Conservation (phyloP, 2,888 invertebrate genomes). For the Synanthedon andrenaeformis region DNA sequence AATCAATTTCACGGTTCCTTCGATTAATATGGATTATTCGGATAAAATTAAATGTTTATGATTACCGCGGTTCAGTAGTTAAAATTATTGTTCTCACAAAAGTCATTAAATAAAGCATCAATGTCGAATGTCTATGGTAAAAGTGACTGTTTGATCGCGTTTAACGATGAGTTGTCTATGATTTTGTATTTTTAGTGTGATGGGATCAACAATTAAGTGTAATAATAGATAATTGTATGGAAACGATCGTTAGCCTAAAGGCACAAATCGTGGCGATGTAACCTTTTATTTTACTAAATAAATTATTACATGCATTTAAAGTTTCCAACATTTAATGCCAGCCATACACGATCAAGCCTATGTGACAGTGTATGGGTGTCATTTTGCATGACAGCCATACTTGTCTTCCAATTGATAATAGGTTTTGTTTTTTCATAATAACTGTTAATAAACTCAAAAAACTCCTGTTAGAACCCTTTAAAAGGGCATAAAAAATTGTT, state of each 20-base stretch:
- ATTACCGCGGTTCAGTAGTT: conserved; percentile 2
- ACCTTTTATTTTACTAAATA: no score
- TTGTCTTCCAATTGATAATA: no score
- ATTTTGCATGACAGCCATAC: no score
- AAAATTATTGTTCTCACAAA: conserved; percentile 22
- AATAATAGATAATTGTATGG: conserved; percentile 41
- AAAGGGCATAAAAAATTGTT: no score
- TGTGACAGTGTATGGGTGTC: no score
- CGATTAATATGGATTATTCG: not conserved
- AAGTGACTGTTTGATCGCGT: conserved; percentile 31
- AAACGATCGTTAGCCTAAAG: conserved; percentile 13
- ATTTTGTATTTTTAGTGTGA: conserved; percentile 44
- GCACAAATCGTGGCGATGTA: not conserved
- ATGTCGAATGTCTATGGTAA: conserved; percentile 28
- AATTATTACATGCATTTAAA: no score
- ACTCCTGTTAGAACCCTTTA: no score
- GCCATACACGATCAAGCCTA: no score
- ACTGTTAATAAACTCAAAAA: no score
- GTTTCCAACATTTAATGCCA: no score
- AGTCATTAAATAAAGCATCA: conserved; percentile 38
- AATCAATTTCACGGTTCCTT: not conserved
- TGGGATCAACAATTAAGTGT: conserved; percentile 42
- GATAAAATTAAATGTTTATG: not conserved
- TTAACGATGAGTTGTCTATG: conserved; percentile 34
- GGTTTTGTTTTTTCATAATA: no score